These are phyloP conservation scores for Diarsia brunnea DNA, from an alignment of 2,888 invertebrate species.

Conservation along the genomic window DNA sequence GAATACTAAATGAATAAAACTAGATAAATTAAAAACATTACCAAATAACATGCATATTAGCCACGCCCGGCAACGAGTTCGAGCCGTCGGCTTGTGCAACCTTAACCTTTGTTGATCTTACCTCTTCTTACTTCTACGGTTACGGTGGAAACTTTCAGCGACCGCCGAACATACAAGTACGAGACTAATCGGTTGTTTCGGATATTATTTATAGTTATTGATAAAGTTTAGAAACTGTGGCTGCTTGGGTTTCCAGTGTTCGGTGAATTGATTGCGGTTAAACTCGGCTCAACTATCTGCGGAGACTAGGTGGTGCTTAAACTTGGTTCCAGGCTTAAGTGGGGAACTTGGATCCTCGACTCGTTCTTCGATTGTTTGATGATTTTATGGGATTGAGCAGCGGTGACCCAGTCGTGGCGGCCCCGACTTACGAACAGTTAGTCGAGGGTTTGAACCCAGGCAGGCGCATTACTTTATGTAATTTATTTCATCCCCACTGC, in stretches of 20 bases:
- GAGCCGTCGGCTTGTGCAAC: too few relatives aligned
- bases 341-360: not conserved
- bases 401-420: too few relatives aligned
- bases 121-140: constrained; percentile 21
- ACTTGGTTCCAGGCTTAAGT: constrained; percentile 4
- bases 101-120: constrained; percentile 42
- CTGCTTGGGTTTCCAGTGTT: constrained; percentile 25
- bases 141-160: constrained; percentile 29
- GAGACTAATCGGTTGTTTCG: constrained; percentile 22
- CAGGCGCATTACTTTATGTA: too few relatives aligned
- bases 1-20: too few relatives aligned
- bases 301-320: constrained; percentile 10
- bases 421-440: too few relatives aligned
- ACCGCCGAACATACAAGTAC: not conserved
- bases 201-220: constrained; percentile 56
- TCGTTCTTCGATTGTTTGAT: not conserved
- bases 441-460: too few relatives aligned
- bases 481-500: too few relatives aligned
- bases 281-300: constrained; percentile 34
- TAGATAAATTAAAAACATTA: too few relatives aligned
- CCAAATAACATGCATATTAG: too few relatives aligned
- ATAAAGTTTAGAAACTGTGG: constrained; percentile 34
- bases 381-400: not conserved
- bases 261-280: constrained; percentile 48
- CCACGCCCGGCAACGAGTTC: too few relatives aligned